A percentile compares a stretch with the other conserved stretches of the same genome.
These are phyloP conservation scores for Ceraclea dissimilis DNA, from an alignment of 2,888 invertebrate genomes.

Conservation along the genomic window DNA sequence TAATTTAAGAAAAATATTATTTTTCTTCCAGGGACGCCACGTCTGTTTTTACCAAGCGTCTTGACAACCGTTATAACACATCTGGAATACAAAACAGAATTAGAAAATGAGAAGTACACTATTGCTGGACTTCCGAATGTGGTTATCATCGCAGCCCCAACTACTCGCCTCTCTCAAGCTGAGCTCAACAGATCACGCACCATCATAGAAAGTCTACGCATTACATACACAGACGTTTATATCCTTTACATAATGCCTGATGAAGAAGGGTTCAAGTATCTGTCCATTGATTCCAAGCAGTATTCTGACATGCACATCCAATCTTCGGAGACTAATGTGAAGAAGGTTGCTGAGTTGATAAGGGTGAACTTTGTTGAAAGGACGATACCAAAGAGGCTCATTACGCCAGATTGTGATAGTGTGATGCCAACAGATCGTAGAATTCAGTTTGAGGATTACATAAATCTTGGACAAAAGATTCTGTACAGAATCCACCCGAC, in stretches of 20 bases:
- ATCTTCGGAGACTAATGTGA: slow-evolving; percentile 27
- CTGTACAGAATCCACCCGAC: slow-evolving; percentile 47
- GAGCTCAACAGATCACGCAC: slow-evolving; percentile 39
- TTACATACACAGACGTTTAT: slow-evolving; percentile 45
- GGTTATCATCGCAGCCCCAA: slow-evolving; percentile 47
- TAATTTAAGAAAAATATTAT: too few relatives aligned
- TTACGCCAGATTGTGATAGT: slow-evolving; percentile 39
- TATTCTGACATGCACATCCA: slow-evolving; percentile 45
- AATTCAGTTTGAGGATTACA: slow-evolving; percentile 52
- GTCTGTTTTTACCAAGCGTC: slow-evolving; percentile 43
- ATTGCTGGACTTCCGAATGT: slow-evolving; percentile 44
- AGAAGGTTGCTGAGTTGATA: slow-evolving; percentile 30
- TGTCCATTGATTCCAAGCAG: slow-evolving; percentile 42
- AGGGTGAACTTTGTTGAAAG: slow-evolving; percentile 34
- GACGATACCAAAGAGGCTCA: slow-evolving; percentile 37
- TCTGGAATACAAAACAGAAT: slow-evolving; percentile 40
- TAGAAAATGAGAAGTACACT: slow-evolving; percentile 33
- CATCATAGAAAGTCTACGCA: slow-evolving; percentile 41
- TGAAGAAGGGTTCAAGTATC: slow-evolving; percentile 38
- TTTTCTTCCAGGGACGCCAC: slow-evolving; percentile 44
- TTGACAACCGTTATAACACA: slow-evolving; percentile 43
- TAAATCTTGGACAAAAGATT: slow-evolving; percentile 45
- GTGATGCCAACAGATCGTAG: slow-evolving; percentile 34
- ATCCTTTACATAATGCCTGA: slow-evolving; percentile 47
- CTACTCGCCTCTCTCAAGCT: slow-evolving; percentile 38